Evolutionary conservation across 2,797 vertebrate genomes (phyloP).

Genomic region (Phataginus tricuspis): DNA sequence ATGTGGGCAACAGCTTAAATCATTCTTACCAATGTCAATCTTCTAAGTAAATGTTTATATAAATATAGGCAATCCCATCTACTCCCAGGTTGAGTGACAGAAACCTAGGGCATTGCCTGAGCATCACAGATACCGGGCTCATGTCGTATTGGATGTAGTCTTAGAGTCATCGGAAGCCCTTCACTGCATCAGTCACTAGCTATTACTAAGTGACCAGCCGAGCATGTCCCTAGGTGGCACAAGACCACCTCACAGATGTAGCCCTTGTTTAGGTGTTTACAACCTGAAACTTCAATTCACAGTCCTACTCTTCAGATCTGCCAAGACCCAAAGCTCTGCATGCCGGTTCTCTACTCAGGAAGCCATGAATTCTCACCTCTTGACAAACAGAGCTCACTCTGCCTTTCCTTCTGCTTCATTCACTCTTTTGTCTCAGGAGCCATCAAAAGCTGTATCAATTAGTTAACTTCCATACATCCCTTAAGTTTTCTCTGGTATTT

Average conservation of each 20-base stretch:
- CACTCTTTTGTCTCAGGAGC: neutral
- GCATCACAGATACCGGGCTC: neutral
- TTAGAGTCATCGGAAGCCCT: neutral
- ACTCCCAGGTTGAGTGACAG: neutral
- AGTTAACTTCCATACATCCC: neutral
- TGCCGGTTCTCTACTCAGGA: neutral
- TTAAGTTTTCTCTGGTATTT: neutral
- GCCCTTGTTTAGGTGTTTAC: neutral
- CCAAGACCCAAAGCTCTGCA: slow-evolving; percentile 9
- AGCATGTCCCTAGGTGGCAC: neutral
- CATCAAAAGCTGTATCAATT: neutral
- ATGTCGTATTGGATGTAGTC: neutral
- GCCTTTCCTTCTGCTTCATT: slow-evolving; percentile 4
- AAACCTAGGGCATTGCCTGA: neutral
- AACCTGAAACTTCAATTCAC: neutral
- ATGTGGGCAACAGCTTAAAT: neutral
- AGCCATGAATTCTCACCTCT: slow-evolving; percentile 44
- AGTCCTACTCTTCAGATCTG: neutral
- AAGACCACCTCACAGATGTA: neutral
- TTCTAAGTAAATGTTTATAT: neutral
- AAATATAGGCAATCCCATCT: neutral
- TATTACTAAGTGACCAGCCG: neutral
- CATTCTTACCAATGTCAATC: neutral
- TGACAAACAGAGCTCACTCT: neutral
- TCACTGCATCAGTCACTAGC: neutral